Evolutionary conservation across 2,797 vertebrate species (phyloP), one percentile per base, ranked within the genome.

Genomic region (Vespertilio murinus): DNA sequence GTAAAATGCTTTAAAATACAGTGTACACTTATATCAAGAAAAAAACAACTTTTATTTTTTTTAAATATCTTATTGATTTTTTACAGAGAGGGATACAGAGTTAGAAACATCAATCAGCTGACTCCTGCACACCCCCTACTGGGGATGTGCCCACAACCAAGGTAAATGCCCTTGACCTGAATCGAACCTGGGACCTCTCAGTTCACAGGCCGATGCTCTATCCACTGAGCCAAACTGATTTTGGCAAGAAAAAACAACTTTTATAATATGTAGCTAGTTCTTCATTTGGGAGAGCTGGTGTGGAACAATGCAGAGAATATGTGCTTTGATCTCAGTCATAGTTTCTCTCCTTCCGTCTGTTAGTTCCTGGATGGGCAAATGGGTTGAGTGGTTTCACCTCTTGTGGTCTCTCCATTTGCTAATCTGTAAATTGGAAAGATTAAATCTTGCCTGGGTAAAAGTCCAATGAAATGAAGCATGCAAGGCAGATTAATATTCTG

Each of bases 1-100:
- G 70, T 70, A 64, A 94, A 89, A 42, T 91, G 28, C 23, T 86
- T 93, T 45, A 85, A 92, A 94, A 69, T 80, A 59, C 8, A 69
- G 22, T 47, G 12, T 73, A 65, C 3, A 65, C 25, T 79, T 95
- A 14, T 69, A 71, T 90, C 14, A 42, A 81, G 59, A 69, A 79
- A 86, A 65, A 54, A 0, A 83, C n/a, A 42, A 42, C 42, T 42
- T 42, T 42, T 42, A 42, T 42, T 11, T 42, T 42, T 42, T 42
- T 42, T n/a, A n/a, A 11, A 42, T 11, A 42, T 42, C 4, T 42
- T 42, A 42, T 42, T 42, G 42, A 42, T 42, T 42, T 42, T 42
- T 42, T 42, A 42, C 42, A 42, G 42, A 42, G 42, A 42, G 42
- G 42, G 42, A 42, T 42, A 42, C 8, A 42, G 42, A 42, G 42